Evolutionary conservation across 1,140 invertebrate species (phyloP).

Genomic region (Diabrotica virgifera): DNA sequence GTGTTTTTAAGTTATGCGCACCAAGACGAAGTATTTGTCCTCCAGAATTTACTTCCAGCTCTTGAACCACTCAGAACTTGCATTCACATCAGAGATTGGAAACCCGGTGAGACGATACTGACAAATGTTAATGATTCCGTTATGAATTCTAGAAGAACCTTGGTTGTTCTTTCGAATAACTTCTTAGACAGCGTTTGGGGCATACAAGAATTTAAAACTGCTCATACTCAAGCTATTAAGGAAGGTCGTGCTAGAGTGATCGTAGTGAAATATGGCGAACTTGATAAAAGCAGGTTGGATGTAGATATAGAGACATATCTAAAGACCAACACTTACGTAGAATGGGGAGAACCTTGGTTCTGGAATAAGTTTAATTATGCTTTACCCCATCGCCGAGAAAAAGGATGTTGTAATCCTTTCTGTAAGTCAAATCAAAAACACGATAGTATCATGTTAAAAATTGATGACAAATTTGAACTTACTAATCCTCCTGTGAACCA

Average conservation of each 20-base stretch:
- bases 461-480: slow-evolving; percentile 20
- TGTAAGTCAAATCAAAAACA: slow-evolving; percentile 6
- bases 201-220: slow-evolving; percentile 77
- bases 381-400: slow-evolving; percentile 28
- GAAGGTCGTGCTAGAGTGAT: slow-evolving; percentile 63
- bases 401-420: too few relatives aligned
- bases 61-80: slow-evolving; percentile 73
- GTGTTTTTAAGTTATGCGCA: slow-evolving; percentile 86
- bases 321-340: slow-evolving; percentile 81
- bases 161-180: slow-evolving; percentile 77
- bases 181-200: slow-evolving; percentile 85
- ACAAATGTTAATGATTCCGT: slow-evolving; percentile 78
- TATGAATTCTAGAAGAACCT: slow-evolving; percentile 72
- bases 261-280: slow-evolving; percentile 74
- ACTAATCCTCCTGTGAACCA: slow-evolving; percentile 4
- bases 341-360: slow-evolving; percentile 83
- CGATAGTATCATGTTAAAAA: slow-evolving; percentile 15
- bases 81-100: slow-evolving; percentile 79
- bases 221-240: slow-evolving; percentile 72
- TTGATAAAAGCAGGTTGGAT: slow-evolving; percentile 64
- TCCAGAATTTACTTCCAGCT: slow-evolving; percentile 62
- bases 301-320: slow-evolving; percentile 74
- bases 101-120: slow-evolving; percentile 72
- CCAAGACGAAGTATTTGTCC: slow-evolving; percentile 73
- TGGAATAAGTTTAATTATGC: slow-evolving; percentile 79